Conservation (phyloP, 2,888 invertebrate genomes). For the Thyatira batis region DNA sequence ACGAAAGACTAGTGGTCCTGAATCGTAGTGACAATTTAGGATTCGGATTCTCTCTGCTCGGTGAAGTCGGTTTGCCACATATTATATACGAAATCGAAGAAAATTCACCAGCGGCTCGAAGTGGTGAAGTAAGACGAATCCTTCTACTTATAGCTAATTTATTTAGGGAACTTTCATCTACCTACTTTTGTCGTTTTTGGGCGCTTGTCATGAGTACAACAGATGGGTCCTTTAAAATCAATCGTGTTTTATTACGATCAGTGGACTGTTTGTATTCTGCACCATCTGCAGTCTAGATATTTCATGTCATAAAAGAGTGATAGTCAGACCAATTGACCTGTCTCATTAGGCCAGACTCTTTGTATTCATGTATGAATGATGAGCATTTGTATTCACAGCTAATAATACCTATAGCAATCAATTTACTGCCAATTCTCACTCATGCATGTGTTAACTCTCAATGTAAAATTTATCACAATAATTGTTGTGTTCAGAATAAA, state of each 20-base stretch:
- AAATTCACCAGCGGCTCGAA: slow-evolving; percentile 95
- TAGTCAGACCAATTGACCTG: neutral
- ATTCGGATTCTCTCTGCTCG: slow-evolving; percentile 95
- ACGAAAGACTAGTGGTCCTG: slow-evolving; percentile 94
- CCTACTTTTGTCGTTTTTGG: slow-evolving; percentile 28
- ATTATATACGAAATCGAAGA: slow-evolving; percentile 96
- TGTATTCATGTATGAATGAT: neutral
- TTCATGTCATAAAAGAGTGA: neutral
- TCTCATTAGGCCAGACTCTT: neutral
- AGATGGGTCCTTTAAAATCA: neutral
- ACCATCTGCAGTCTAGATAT: neutral
- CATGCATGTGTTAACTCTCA: neutral
- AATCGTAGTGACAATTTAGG: slow-evolving; percentile 93
- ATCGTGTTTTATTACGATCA: neutral
- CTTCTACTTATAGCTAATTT: slow-evolving; percentile 6
- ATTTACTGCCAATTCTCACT: neutral
- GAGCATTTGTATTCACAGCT: neutral
- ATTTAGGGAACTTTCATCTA: slow-evolving; percentile 21
- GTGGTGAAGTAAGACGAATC: slow-evolving; percentile 89
- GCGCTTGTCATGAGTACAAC: slow-evolving; percentile 4
- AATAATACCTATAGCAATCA: neutral
- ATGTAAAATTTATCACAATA: neutral
- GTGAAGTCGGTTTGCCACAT: slow-evolving; percentile 95
- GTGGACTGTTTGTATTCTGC: neutral
- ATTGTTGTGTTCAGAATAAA: neutral